Evolutionary conservation across 2,797 vertebrate species (phyloP).

Genomic region (Emydoidea blandingii): DNA sequence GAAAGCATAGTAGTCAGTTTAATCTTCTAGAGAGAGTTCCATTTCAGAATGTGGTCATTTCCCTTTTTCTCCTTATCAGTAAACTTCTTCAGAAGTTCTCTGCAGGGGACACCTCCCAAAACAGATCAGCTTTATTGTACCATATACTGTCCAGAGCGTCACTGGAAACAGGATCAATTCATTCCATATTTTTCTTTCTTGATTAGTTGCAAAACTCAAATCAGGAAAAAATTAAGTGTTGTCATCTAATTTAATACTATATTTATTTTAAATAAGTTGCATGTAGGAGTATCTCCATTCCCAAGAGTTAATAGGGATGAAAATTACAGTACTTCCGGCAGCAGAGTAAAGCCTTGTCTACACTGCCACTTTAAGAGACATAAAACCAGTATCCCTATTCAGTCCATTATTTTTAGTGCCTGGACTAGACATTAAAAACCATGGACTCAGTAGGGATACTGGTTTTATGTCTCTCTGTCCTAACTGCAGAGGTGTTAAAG

Average conservation of each 20-base stretch:
- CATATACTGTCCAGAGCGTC: background rate
- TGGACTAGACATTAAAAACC: background rate
- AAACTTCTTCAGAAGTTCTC: background rate
- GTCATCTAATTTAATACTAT: background rate
- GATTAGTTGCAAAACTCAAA: background rate
- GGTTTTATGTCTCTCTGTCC: too few species aligned
- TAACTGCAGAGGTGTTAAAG: too few species aligned
- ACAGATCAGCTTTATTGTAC: background rate
- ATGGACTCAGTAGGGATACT: too few species aligned
- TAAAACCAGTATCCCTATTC: background rate
- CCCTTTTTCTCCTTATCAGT: background rate
- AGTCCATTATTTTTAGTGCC: background rate
- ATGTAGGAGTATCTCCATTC: background rate
- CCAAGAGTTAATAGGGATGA: background rate
- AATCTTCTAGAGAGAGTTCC: background rate
- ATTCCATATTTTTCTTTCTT: background rate
- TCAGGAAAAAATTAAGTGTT: background rate
- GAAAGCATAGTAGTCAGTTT: background rate
- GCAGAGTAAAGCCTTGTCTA: background rate
- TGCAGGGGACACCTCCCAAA: background rate
- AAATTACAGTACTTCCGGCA: background rate
- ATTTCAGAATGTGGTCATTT: background rate
- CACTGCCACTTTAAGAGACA: background rate
- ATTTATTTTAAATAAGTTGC: background rate
- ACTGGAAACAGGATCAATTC: background rate